phyloP scores from a whole-genome alignment of 64 coral and sea anemone genomes.

The Montipora cactus region DNA sequence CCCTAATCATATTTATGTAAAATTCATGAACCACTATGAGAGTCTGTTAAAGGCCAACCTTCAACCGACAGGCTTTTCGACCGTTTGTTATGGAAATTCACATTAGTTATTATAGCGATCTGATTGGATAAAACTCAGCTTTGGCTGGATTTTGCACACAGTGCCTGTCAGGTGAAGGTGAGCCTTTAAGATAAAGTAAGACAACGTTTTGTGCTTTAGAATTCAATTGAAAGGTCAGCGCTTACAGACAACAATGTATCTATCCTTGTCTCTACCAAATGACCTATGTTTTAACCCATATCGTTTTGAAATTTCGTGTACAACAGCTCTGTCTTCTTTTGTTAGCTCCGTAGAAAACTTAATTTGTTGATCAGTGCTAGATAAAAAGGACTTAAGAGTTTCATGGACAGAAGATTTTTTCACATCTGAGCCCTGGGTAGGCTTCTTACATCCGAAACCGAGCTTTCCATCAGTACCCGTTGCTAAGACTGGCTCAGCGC shows the following conservation, averaged over 20 bases:
- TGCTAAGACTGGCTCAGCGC: constrained; percentile 81
- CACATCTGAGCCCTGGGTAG: neutral
- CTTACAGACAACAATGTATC: constrained; percentile 94
- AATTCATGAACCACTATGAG: too few relatives aligned
- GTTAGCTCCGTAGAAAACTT: constrained; percentile 86
- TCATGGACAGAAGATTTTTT: constrained; percentile 65
- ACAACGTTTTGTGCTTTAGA: neutral
- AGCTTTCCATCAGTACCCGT: constrained; percentile 71
- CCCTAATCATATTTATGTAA: too few relatives aligned
- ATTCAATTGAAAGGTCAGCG: neutral
- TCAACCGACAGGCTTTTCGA: too few relatives aligned
- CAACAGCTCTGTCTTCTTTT: constrained; percentile 84
- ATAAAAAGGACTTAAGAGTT: constrained; percentile 75
- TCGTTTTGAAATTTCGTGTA: constrained; percentile 63
- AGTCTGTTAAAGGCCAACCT: too few relatives aligned
- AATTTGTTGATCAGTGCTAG: constrained; percentile 61
- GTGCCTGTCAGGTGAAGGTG: too few relatives aligned
- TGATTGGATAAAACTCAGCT: too few relatives aligned
- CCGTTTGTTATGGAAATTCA: too few relatives aligned
- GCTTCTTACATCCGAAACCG: constrained; percentile 64
- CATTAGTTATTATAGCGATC: too few relatives aligned
- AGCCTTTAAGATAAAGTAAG: too few relatives aligned
- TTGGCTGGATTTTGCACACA: too few relatives aligned
- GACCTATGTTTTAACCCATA: constrained; percentile 80
- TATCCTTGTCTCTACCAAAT: constrained; percentile 72